Percentiles rank a stretch among this genome's conserved stretches.
Evolutionary conservation across 2,797 vertebrate genomes (phyloP).

Genomic region (Gadopsis marmoratus): DNA sequence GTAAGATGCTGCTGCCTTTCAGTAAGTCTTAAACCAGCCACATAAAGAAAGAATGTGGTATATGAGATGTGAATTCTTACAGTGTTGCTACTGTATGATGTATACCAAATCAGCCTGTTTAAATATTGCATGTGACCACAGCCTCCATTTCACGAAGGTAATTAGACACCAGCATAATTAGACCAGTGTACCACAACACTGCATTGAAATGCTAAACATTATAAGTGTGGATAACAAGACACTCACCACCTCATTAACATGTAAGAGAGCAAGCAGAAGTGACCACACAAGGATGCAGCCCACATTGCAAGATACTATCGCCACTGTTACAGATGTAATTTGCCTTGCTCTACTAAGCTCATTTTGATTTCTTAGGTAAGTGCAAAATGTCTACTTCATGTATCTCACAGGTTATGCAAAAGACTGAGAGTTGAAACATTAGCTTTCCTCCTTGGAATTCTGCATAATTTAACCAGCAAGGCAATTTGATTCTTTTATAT

Average conservation of each 20-base stretch:
- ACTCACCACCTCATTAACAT: conserved; percentile 24
- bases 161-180: conserved; percentile 15
- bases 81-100: not conserved
- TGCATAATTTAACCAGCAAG: conserved; percentile 29
- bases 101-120: not conserved
- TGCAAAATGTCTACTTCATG: conserved; percentile 10
- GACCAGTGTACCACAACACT: not conserved
- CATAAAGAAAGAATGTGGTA: not conserved
- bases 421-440: not conserved
- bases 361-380: conserved; percentile 3
- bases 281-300: not conserved
- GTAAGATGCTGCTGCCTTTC: not conserved
- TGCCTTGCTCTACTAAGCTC: not conserved
- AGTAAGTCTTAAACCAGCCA: not conserved
- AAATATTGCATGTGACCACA: conserved; percentile 8
- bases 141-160: conserved; percentile 20
- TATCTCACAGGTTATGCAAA: not conserved
- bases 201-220: conserved; percentile 14
- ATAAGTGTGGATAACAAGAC: conserved; percentile 7
- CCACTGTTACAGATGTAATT: conserved; percentile 8
- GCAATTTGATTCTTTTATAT: conserved; percentile 1
- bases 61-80: not conserved
- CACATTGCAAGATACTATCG: not conserved
- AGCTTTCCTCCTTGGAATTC: conserved; percentile 1
- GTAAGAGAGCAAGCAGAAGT: not conserved